Conservation (phyloP, 2,888 invertebrate species). For the Villa cingulata region DNA sequence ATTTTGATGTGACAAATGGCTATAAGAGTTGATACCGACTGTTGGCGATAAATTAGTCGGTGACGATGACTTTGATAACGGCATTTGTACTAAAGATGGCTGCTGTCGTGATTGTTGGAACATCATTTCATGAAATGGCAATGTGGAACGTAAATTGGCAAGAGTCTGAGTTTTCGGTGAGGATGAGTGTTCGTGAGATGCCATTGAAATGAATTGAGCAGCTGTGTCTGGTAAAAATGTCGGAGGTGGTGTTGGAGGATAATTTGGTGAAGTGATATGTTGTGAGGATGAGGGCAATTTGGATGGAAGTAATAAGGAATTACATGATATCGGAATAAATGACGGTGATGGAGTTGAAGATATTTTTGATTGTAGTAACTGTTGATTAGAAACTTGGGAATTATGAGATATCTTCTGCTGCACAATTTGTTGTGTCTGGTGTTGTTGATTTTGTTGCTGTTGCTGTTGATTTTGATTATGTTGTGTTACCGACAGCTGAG, state of each 20-base stretch:
- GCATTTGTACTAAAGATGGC: conserved; percentile 4
- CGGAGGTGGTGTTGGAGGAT: conserved; percentile 5
- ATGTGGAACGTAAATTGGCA: conserved; percentile 6
- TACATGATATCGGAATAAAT: conserved; percentile 14
- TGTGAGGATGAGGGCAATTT: conserved; percentile 19
- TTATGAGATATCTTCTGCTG: conserved; percentile 10
- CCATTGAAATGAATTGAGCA: conserved; percentile 15
- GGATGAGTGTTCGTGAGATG: conserved; percentile 14
- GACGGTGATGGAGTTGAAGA: conserved; percentile 14
- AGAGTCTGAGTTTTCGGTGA: conserved; percentile 10
- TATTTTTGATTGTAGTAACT: conserved; percentile 16
- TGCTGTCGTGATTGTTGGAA: conserved; percentile 15
- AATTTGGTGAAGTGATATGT: conserved; percentile 9
- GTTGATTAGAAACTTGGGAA: conserved; percentile 4
- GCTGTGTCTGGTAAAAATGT: conserved; percentile 11
- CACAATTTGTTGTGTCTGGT: conserved; percentile 20
- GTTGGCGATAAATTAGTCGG: background rate
- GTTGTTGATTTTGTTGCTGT: conserved; percentile 9
- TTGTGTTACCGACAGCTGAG: conserved; percentile 1
- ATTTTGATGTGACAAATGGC: background rate
- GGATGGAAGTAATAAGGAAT: conserved; percentile 15
- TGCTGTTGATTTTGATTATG: conserved; percentile 1
- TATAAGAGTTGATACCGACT: background rate
- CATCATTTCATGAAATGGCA: conserved; percentile 14
- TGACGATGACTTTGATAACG: conserved; percentile 3